Evolutionary conservation across 1,140 invertebrate genomes (phyloP).

Genomic region (Littorina saxatilis): DNA sequence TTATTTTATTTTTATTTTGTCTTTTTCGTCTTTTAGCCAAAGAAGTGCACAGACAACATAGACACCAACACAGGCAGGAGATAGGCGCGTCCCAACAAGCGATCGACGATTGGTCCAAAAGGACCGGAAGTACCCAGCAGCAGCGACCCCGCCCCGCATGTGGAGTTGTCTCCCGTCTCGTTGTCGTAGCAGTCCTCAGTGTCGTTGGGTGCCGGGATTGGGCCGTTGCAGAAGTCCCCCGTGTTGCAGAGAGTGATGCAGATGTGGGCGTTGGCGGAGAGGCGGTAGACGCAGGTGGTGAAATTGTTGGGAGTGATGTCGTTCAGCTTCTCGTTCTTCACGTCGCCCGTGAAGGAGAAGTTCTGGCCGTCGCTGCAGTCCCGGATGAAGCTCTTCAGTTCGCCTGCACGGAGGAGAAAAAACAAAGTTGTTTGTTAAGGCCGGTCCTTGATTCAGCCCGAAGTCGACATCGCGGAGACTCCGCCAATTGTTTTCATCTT

Average conservation of each 20-base stretch:
- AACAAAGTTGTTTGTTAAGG: background rate
- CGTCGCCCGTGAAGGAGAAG: constrained; percentile 33
- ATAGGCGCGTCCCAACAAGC: background rate
- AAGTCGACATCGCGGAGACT: background rate
- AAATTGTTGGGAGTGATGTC: constrained; percentile 1
- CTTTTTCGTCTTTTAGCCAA: background rate
- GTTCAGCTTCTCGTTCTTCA: constrained; percentile 2
- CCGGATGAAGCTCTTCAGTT: constrained; percentile 33
- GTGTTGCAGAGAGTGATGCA: constrained; percentile 28
- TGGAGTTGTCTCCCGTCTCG: background rate
- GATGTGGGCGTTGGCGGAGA: constrained; percentile 27
- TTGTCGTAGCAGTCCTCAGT: background rate
- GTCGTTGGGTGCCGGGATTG: constrained; percentile 6
- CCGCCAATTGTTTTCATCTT: too few relatives aligned
- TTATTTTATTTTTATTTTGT: too few relatives aligned
- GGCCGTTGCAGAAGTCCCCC: constrained; percentile 39
- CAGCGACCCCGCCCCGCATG: background rate
- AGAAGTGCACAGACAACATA: background rate
- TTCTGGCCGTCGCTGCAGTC: constrained; percentile 37
- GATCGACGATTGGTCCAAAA: constrained; percentile 16
- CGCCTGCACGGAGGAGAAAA: background rate
- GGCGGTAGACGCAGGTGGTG: constrained; percentile 34
- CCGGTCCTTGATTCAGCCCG: background rate
- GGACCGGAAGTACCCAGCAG: background rate
- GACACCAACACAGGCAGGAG: constrained; percentile 1